Evolutionary conservation across 2,797 vertebrate genomes (phyloP).

Genomic region (Bufotes viridis): DNA sequence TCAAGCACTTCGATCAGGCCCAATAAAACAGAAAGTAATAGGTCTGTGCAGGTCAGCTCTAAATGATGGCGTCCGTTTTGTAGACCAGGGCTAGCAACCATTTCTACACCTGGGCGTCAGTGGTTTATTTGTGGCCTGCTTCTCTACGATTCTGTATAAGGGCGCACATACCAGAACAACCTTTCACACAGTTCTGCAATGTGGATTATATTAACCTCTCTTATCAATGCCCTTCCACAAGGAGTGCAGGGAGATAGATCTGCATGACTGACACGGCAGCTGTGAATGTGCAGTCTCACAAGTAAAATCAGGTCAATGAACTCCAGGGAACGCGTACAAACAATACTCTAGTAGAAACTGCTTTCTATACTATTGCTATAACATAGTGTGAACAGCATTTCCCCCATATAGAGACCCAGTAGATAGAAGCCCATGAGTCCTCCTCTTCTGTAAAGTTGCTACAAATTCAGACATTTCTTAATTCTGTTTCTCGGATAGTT

Average conservation of each 20-base stretch:
- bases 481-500: no score
- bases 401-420: no score
- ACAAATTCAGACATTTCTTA: no score
- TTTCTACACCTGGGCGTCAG: neutral
- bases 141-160: neutral
- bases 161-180: neutral
- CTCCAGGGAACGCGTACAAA: neutral
- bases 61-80: neutral
- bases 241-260: neutral
- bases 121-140: neutral
- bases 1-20: neutral
- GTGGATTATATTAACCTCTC: slow-evolving; percentile 5
- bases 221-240: neutral
- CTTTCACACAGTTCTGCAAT: slow-evolving; percentile 25
- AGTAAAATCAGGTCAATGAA: neutral
- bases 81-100: neutral
- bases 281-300: neutral
- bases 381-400: neutral
- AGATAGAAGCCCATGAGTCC: no score
- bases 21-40: neutral
- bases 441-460: no score
- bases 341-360: neutral
- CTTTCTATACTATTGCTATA: neutral
- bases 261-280: neutral
- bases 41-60: neutral